Base-by-base conservation (phyloP, 1,140 invertebrate genomes). In the Metopolophium dirhodum region DNA sequence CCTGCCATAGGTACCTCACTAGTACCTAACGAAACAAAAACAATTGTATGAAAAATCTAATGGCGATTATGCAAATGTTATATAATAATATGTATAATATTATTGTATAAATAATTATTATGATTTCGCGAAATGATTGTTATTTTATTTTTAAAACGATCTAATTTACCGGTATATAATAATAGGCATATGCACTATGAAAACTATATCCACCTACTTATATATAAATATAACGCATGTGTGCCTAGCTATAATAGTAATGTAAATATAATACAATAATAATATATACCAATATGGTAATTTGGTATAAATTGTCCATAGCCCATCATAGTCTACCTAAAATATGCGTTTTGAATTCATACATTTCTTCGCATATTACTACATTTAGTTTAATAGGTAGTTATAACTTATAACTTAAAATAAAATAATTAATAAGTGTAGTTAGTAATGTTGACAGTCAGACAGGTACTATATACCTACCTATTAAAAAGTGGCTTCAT, bases 71-170 rank as follows among this genome's bases (percentile, higher is more conserved):
- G 89, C 54, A 90, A 90, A 90, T 90, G 20, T 90, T 90, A 61
- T 61, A 90, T 90, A 68, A 90, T 57, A 88, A 61, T 61, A n/a
- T n/a, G n/a, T n/a, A 90, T 90, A 68, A 90, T 57, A 88, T 26
- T 8, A 20, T 1, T 26, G 18, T n/a, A 87, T 22, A 30, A 87
- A 51, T 7, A 88, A 37, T 51, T n/a, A 35, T 87, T 9, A 87
- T 87, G 1, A 30, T 7, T 87, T 47, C 11, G 6, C 23, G 3
- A 87, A 47, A 87, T 49, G 20, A 45, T 45, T 41, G 23, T 26
- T 47, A 47, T 47, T 35, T 35, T 88, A 49, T 88, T 9, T 51
- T 51, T 9, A 51, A 88, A 51, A 88, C n/a, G 7, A 88, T 86
- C 11, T 47, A 4, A 86, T 9, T 77, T n/a, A 0, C 61, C 14